Percentiles rank a stretch among this genome's conserved stretches.
Conservation (phyloP, 2,797 vertebrate genomes). For the Tinamus major region DNA sequence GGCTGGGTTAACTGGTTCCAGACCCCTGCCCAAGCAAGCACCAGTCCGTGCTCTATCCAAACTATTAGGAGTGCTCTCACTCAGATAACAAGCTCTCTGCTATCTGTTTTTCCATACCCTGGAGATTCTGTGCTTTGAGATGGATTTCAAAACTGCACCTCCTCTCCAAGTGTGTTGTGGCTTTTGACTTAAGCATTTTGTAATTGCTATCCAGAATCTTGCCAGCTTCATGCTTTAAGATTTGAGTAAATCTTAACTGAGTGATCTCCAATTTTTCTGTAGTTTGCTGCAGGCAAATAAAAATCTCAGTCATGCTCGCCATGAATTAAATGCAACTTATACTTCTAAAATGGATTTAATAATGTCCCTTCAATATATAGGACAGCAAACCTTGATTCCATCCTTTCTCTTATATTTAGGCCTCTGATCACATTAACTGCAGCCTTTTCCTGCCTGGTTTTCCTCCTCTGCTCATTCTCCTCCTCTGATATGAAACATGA, state of each 20-base stretch:
- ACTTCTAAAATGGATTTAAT: not conserved
- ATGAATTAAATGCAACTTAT: not conserved
- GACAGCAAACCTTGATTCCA: not conserved
- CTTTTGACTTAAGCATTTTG: not conserved
- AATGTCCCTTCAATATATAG: not conserved
- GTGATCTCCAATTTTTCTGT: not conserved
- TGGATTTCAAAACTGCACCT: conserved; percentile 17
- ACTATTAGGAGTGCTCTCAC: not conserved
- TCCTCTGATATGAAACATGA: not conserved
- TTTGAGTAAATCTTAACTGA: not conserved
- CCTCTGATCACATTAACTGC: not conserved
- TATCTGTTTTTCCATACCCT: conserved; percentile 42
- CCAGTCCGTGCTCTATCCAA: not conserved
- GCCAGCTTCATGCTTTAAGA: not conserved
- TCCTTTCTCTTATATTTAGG: not conserved
- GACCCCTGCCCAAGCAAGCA: not conserved
- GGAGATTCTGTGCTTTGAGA: conserved; percentile 14
- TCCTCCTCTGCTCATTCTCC: not conserved
- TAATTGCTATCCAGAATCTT: conserved; percentile 5
- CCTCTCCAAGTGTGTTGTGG: conserved; percentile 13
- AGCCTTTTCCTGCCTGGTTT: not conserved
- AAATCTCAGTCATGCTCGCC: not conserved
- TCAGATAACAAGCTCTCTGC: conserved; percentile 35
- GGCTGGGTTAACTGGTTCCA: not conserved
- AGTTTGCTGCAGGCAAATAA: not conserved